Percentiles rank a stretch among this genome's conserved stretches.
Conservation (phyloP, 2,113 vertebrate genomes). For the Alces alces region DNA sequence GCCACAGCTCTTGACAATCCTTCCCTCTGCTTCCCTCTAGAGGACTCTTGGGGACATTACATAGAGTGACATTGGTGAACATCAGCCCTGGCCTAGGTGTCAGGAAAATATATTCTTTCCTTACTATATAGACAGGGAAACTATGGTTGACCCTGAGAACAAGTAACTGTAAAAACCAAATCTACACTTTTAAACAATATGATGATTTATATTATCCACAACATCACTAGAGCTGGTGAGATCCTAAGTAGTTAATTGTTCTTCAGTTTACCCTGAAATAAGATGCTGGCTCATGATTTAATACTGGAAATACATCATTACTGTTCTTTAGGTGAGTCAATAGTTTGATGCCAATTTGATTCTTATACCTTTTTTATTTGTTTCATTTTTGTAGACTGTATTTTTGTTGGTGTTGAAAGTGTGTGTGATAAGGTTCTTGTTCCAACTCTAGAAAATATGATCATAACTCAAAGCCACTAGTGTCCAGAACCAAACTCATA, state of each 20-base stretch:
- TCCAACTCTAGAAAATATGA: not conserved
- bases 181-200: not conserved
- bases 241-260: not conserved
- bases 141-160: not conserved
- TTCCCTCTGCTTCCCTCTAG: constrained; percentile 4
- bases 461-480: not conserved
- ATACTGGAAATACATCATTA: not conserved
- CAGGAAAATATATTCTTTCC: not conserved
- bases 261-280: not conserved
- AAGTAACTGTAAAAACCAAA: not conserved
- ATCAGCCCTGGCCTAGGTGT: not conserved
- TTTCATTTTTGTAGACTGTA: not conserved
- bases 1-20: not conserved
- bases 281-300: not conserved
- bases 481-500: not conserved
- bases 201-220: not conserved
- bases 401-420: not conserved
- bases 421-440: not conserved
- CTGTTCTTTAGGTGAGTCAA: not conserved
- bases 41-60: not conserved
- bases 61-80: not conserved
- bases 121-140: not conserved
- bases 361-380: not conserved
- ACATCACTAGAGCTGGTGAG: not conserved
- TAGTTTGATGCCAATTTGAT: not conserved